Base-by-base conservation (phyloP, 2,797 vertebrate species). In the Antennarius maculatus region DNA sequence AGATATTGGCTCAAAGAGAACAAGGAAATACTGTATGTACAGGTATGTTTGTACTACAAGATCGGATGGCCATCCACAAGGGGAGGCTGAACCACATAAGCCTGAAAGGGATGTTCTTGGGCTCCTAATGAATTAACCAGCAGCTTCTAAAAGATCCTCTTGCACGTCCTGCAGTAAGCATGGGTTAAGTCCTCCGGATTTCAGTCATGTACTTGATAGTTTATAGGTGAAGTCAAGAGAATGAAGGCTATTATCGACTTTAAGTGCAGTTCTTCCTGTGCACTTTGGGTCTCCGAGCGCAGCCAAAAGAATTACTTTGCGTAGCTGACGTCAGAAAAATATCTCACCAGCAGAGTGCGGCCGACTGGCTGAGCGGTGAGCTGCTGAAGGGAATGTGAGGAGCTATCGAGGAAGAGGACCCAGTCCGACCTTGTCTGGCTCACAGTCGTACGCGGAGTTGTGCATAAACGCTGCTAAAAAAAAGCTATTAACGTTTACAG, bases 371-470 rank as follows among this genome's bases (percentile, higher is more conserved):
- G 83, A 74, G 81, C 81, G 58, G 31, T 52, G 83, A 74, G 81
- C 81, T 71, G 73, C 69, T 46, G 71, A 62, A 29, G 69, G 84
- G 69, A 82, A 80, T 79, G 73, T 69, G 74, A 73, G 78, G 70
- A 83, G 86, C 63, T 67, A 69, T 53, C 74, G 77, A 63, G 72
- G 73, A 75, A 64, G 75, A 66, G 76, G 76, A 74, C 72, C 86
- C 84, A 85, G 87, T 89, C 88, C 87, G 88, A 87, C 89, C 86
- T 79, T 80, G 82, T 88, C 81, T 80, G 84, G 79, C 86, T 81
- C 85, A 54, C 83, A 49, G 75, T 73, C 82, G 69, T 51, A 79
- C 76, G 71, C 80, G 71, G 18, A 61, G 68, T 54, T 57, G 85
- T 72, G 86, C 80, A 74, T 70, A 74, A 79, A 80, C 62, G 82